Evolutionary conservation across 2,888 invertebrate genomes (phyloP), one percentile per base, ranked within the genome.

Genomic region (Scaptomyza tumidula): DNA sequence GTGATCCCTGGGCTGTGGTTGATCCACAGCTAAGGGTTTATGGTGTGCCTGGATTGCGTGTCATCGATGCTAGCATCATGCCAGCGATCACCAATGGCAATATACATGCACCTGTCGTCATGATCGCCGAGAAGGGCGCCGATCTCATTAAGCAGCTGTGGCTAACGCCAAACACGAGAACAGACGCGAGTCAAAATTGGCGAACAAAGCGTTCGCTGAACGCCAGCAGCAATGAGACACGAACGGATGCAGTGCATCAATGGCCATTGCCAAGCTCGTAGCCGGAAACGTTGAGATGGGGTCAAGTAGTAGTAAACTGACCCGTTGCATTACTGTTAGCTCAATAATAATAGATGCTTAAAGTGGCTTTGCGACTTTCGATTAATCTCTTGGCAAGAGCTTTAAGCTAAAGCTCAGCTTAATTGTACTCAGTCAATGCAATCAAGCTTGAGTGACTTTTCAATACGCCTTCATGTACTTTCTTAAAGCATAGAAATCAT

Each of bases 11-110:
- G 93, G 96, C 97, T 0, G 97, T 98, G 0, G 95, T 98, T 0
- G 97, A 97, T 91, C 94, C 96, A 0, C 93, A 95, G 76, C 91
- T 98, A 46, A 93, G 95, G 60, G 97, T 97, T 0, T 94, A 96
- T 82, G 97, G 97, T 0, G 92, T 97, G 0, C 93, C 95, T 62
- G 96, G 96, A 0, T 92, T 98, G 27, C 93, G 98, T 54, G 97
- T 97, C 0, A 96, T 97, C 64, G 97, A 97, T 86, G 97, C 97
- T 0, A 96, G 96, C 71, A 95, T 97, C 71, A 97, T 97, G 97
- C 97, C 97, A 0, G 93, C 95, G 1, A 95, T 97, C 39, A 96
- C 97, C 0, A 97, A 95, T 89, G 97, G 97, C 0, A 97, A 97
- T 86, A 97, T 96, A 19, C 97, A 97, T 85, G 97, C 97, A 0